Percentiles rank a stretch among this genome's conserved stretches.
These are phyloP conservation scores for Austrolebias charrua DNA, from an alignment of 2,797 vertebrate species.

Conservation along the genomic window DNA sequence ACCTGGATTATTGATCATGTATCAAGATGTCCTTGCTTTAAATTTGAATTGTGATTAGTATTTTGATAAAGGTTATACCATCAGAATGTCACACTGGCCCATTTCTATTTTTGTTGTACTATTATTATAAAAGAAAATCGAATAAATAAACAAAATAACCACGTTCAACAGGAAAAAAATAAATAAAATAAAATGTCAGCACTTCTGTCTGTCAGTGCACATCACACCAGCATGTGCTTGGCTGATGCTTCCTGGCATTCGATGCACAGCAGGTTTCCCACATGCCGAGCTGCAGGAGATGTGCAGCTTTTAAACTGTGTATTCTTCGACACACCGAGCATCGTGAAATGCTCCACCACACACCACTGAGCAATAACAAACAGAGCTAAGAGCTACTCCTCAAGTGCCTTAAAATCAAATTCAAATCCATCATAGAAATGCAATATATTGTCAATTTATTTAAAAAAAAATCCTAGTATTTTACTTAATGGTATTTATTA, in stretches of 20 bases:
- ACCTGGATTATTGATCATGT: too few species aligned
- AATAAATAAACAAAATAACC: conserved; percentile 1
- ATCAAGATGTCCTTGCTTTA: too few species aligned
- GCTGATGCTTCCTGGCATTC: conserved; percentile 16
- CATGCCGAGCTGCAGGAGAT: conserved; percentile 17
- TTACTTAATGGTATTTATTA: too few species aligned
- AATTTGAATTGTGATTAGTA: too few species aligned
- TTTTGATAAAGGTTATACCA: too few species aligned
- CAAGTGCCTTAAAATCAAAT: conserved; percentile 15
- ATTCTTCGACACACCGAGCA: conserved; percentile 15
- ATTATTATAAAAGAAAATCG: background rate
- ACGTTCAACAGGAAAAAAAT: background rate
- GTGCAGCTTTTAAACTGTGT: conserved; percentile 21
- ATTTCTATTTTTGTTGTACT: too few species aligned
- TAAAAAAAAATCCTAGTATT: too few species aligned
- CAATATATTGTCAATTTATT: background rate
- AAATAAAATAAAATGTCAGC: background rate
- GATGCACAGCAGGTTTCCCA: conserved; percentile 12
- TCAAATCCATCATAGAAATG: background rate
- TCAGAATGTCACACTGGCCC: too few species aligned
- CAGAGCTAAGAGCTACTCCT: background rate
- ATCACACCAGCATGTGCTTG: conserved; percentile 9
- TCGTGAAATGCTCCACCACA: conserved; percentile 22
- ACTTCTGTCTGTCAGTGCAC: conserved; percentile 8
- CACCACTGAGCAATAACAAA: conserved; percentile 38